These are phyloP conservation scores for Drosophila lacteicornis DNA, from an alignment of 1,140 invertebrate species.

Conservation along the genomic window DNA sequence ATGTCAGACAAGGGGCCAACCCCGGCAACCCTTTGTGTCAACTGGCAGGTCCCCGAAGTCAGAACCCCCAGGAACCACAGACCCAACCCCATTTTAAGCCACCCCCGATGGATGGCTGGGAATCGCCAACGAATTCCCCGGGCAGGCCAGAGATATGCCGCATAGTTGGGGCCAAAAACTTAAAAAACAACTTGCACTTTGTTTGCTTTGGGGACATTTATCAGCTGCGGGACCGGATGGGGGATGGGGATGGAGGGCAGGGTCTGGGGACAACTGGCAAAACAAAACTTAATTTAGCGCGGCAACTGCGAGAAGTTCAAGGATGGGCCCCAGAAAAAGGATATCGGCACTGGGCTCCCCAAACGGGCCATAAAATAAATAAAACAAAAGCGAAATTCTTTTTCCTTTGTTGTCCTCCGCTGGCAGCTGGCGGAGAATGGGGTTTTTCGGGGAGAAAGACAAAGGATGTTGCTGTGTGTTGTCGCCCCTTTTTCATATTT, in stretches of 20 bases:
- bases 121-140: slow-evolving; percentile 24
- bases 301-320: slow-evolving; percentile 74
- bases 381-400: slow-evolving; percentile 67
- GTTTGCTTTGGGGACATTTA: slow-evolving; percentile 81
- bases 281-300: slow-evolving; percentile 81
- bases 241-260: not conserved
- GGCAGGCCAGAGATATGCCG: slow-evolving; percentile 63
- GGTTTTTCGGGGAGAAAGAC: slow-evolving; percentile 17
- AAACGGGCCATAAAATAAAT: slow-evolving; percentile 79
- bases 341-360: slow-evolving; percentile 65
- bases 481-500: slow-evolving; percentile 59
- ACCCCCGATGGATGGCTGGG: not conserved
- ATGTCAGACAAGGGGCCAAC: slow-evolving; percentile 31
- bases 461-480: slow-evolving; percentile 32
- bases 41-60: slow-evolving; percentile 63
- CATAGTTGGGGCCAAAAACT: slow-evolving; percentile 74
- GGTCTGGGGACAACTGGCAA: slow-evolving; percentile 55
- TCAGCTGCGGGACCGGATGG: slow-evolving; percentile 43
- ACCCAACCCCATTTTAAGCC: slow-evolving; percentile 11
- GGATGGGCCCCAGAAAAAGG: slow-evolving; percentile 62
- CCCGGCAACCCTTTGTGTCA: slow-evolving; percentile 55
- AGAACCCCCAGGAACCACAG: slow-evolving; percentile 13
- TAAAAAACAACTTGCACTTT: slow-evolving; percentile 81
- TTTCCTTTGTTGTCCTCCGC: slow-evolving; percentile 32
- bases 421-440: not conserved